A percentile compares a stretch with the other conserved stretches of the same genome.
Conservation (phyloP, 2,888 invertebrate species). For the Nomada flava region DNA sequence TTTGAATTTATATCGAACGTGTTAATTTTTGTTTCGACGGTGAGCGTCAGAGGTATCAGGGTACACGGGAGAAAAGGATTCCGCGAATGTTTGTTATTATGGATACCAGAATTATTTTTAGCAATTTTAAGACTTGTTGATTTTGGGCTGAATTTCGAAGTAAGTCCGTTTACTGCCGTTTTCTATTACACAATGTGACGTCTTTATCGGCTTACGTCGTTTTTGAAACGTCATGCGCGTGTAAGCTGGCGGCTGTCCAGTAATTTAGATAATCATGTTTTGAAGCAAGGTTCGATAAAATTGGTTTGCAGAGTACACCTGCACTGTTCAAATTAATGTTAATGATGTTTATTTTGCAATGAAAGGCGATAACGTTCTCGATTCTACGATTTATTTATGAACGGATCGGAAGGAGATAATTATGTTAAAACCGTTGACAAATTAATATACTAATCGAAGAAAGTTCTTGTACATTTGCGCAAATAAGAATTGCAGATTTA, state of each 20-base stretch:
- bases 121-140: not conserved
- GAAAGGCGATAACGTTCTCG: not conserved
- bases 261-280: not conserved
- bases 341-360: not conserved
- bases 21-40: too few species aligned
- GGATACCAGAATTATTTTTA: not conserved
- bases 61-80: not conserved
- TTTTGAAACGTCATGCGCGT: not conserved
- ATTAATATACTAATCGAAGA: not conserved
- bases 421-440: not conserved
- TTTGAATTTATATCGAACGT: too few species aligned
- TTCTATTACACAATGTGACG: not conserved
- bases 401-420: not conserved
- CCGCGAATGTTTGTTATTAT: not conserved
- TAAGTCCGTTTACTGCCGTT: not conserved
- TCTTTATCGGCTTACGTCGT: too few species aligned
- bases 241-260: too few species aligned
- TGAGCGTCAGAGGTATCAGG: too few species aligned
- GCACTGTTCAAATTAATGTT: not conserved
- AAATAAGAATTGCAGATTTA: not conserved
- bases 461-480: not conserved
- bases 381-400: not conserved
- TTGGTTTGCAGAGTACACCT: not conserved
- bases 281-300: too few species aligned
- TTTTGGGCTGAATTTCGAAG: not conserved